phyloP scores from a whole-genome alignment of 2,797 vertebrate genomes.

The Schizopygopsis malacanthus region DNA sequence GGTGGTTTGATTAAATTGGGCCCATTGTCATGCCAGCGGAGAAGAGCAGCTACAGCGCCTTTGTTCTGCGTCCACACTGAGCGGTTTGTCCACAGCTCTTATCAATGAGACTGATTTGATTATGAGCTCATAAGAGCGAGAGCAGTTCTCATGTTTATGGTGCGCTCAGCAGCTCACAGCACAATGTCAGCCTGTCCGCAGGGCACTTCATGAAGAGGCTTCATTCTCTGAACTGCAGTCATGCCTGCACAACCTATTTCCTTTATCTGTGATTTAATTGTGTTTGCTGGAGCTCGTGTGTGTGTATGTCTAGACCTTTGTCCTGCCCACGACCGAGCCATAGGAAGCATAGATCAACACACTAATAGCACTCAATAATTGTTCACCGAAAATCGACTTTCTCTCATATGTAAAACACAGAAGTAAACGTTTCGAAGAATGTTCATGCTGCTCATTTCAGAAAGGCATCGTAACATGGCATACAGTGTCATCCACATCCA shows the following conservation, averaged over 20 bases:
- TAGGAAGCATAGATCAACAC: neutral
- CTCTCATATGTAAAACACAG: neutral
- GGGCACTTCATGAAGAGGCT: slow-evolving; percentile 71
- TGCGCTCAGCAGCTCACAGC: slow-evolving; percentile 79
- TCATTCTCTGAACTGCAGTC: slow-evolving; percentile 78
- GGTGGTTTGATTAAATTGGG: slow-evolving; percentile 31
- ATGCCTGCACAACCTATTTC: slow-evolving; percentile 80
- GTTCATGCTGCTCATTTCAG: neutral
- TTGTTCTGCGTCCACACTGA: slow-evolving; percentile 75
- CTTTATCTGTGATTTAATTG: slow-evolving; percentile 66
- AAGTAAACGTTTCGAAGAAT: neutral
- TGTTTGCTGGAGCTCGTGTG: slow-evolving; percentile 52
- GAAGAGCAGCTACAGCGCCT: slow-evolving; percentile 50
- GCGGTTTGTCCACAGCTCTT: slow-evolving; percentile 79
- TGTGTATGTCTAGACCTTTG: slow-evolving; percentile 32
- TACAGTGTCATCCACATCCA: neutral
- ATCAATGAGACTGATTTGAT: slow-evolving; percentile 84
- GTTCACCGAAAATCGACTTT: neutral
- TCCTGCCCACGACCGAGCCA: neutral
- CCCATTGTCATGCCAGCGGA: slow-evolving; percentile 30
- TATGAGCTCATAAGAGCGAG: slow-evolving; percentile 79
- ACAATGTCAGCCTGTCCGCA: slow-evolving; percentile 80
- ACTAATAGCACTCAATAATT: neutral
- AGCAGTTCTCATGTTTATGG: slow-evolving; percentile 80
- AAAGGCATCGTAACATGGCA: neutral